These are phyloP conservation scores for Muscina levida DNA, from an alignment of 2,888 invertebrate genomes.

Conservation along the genomic window DNA sequence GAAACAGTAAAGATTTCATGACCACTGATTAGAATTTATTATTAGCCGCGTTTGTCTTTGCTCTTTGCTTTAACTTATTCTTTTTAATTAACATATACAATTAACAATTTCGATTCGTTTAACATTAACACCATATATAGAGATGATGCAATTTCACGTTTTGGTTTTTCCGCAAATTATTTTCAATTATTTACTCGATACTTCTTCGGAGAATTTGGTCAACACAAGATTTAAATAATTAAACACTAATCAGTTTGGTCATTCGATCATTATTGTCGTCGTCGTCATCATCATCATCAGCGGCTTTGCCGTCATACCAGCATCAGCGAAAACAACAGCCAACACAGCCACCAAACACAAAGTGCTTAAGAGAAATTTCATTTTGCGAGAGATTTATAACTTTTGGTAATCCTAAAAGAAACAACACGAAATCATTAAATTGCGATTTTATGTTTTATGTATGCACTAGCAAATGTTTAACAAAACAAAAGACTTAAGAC, in stretches of 20 bases:
- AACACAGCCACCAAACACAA: slow-evolving; percentile 63
- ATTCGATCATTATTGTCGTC: slow-evolving; percentile 9
- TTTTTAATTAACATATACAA: too few species aligned
- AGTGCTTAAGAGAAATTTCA: slow-evolving; percentile 71
- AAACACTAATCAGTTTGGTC: slow-evolving; percentile 17
- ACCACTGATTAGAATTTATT: slow-evolving; percentile 14
- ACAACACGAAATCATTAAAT: slow-evolving; percentile 7
- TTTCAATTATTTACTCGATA: slow-evolving; percentile 51
- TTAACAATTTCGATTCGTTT: neutral
- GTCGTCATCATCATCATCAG: slow-evolving; percentile 64
- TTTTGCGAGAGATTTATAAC: slow-evolving; percentile 58
- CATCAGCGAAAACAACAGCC: slow-evolving; percentile 69
- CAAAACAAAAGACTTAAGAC: slow-evolving; percentile 73
- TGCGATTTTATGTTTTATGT: slow-evolving; percentile 27
- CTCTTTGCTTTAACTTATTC: too few species aligned
- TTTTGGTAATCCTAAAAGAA: slow-evolving; percentile 47
- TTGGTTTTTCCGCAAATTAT: neutral
- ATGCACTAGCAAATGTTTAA: slow-evolving; percentile 2
- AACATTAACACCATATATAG: slow-evolving; percentile 3
- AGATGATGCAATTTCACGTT: slow-evolving; percentile 48
- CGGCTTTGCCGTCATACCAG: slow-evolving; percentile 74
- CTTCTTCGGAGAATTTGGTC: slow-evolving; percentile 48
- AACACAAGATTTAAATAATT: slow-evolving; percentile 60
- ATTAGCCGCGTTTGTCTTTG: neutral
- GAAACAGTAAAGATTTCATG: slow-evolving; percentile 52